phyloP scores from a whole-genome alignment of 2,888 invertebrate species.

The Rhamnusium bicolor region DNA sequence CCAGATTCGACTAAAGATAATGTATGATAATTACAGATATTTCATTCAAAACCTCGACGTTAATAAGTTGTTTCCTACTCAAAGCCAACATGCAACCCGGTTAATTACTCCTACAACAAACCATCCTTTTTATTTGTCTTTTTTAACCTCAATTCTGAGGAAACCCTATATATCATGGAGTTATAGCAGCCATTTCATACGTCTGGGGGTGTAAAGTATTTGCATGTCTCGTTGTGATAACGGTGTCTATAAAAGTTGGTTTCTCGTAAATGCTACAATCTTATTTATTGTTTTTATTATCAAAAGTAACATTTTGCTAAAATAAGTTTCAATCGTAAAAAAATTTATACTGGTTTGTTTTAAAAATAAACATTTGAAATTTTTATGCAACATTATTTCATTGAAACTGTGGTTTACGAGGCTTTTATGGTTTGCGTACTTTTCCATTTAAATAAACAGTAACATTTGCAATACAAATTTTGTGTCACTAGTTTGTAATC shows the following conservation, averaged over 20 bases:
- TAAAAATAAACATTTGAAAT: not conserved
- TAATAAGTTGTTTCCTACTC: not conserved
- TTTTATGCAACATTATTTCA: constrained; percentile 2
- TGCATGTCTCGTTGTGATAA: constrained; percentile 46
- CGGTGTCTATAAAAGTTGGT: constrained; percentile 40
- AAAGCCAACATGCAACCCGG: constrained; percentile 23
- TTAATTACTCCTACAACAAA: constrained; percentile 36
- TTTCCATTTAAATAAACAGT: not conserved
- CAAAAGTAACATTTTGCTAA: constrained; percentile 32
- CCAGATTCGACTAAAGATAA: no score
- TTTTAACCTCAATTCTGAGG: constrained; percentile 33
- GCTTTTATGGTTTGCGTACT: not conserved
- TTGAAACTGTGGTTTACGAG: not conserved
- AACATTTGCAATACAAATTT: not conserved
- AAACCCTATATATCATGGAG: constrained; percentile 43
- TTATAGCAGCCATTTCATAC: constrained; percentile 43
- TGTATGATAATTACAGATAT: not conserved
- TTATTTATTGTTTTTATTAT: constrained; percentile 46
- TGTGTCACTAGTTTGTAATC: not conserved
- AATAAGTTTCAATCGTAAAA: constrained; percentile 8
- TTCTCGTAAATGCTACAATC: constrained; percentile 31
- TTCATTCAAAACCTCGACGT: not conserved
- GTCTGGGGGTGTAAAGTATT: constrained; percentile 42
- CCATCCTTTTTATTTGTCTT: constrained; percentile 39
- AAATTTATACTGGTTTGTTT: not conserved